A percentile compares a stretch with the other conserved stretches of the same genome.
phyloP scores from a whole-genome alignment of 2,113 vertebrate genomes.

The Lichenostomus cassidix region DNA sequence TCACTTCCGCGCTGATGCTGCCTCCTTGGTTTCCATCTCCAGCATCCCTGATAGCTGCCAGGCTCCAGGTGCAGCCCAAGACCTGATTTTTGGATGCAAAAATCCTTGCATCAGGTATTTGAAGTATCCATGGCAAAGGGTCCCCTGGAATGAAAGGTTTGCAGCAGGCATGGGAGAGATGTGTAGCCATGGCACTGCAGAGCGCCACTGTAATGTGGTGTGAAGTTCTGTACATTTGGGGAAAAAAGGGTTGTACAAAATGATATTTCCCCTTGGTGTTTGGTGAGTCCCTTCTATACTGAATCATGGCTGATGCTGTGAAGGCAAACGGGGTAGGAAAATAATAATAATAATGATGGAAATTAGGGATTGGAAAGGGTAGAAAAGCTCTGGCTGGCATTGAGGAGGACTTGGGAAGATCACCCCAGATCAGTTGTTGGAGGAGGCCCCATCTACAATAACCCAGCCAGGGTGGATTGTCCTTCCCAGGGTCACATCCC shows the following conservation, averaged over 20 bases:
- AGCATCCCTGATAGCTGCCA: not conserved
- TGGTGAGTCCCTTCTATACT: not conserved
- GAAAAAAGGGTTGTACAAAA: not conserved
- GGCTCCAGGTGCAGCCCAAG: not conserved
- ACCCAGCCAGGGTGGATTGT: rapidly evolving
- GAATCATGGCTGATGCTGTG: rapidly evolving
- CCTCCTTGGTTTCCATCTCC: not conserved
- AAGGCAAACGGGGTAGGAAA: not conserved
- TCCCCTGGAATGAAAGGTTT: not conserved
- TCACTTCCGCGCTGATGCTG: not conserved
- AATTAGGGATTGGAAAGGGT: not conserved
- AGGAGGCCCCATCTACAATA: too few relatives aligned
- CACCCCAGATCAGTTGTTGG: rapidly evolving
- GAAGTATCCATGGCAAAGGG: not conserved
- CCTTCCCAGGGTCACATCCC: not conserved
- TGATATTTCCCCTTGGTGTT: not conserved
- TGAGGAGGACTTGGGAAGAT: not conserved
- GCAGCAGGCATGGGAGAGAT: not conserved
- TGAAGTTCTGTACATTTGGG: not conserved
- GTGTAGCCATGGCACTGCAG: not conserved
- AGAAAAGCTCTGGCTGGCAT: not conserved
- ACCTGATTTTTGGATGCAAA: not conserved
- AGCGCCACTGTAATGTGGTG: not conserved
- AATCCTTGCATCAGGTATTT: not conserved
- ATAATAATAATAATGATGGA: not conserved